These are phyloP conservation scores for Ceryle rudis DNA, from an alignment of 2,797 vertebrate genomes.

Conservation along the genomic window DNA sequence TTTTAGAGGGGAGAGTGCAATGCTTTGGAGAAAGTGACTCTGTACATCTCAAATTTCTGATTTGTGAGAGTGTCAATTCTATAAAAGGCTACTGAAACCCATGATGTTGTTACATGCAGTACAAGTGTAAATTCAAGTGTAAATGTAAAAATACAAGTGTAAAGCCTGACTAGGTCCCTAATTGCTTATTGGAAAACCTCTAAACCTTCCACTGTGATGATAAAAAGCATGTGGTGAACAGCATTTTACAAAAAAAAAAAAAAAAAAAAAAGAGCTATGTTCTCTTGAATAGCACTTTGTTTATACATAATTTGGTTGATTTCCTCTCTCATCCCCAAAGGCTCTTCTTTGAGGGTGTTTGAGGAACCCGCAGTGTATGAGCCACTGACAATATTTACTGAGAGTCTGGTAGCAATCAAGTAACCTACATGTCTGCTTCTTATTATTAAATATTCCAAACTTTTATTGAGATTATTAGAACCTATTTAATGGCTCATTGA, in stretches of 20 bases:
- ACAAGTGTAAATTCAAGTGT: neutral
- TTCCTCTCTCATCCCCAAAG: neutral
- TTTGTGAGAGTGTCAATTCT: neutral
- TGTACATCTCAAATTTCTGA: neutral
- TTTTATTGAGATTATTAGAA: constrained; percentile 61
- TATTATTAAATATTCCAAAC: constrained; percentile 52
- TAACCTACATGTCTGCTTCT: constrained; percentile 34
- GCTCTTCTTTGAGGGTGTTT: constrained; percentile 3
- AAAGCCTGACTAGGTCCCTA: neutral
- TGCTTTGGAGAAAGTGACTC: neutral
- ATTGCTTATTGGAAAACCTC: neutral
- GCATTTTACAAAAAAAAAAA: neutral
- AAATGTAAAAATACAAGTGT: neutral
- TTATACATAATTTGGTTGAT: neutral
- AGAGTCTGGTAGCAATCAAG: constrained; percentile 30
- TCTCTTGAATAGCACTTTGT: neutral
- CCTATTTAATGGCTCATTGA: constrained; percentile 62
- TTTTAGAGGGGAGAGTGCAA: neutral
- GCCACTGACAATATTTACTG: constrained; percentile 13
- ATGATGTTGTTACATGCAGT: neutral
- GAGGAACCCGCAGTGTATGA: neutral
- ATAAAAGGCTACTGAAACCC: neutral
- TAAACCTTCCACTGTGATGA: neutral
- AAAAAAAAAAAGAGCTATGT: neutral
- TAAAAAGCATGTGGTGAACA: neutral